Evolutionary conservation across 2,888 invertebrate genomes (phyloP), one percentile per base, ranked within the genome.

Genomic region (Melanargia galathea): DNA sequence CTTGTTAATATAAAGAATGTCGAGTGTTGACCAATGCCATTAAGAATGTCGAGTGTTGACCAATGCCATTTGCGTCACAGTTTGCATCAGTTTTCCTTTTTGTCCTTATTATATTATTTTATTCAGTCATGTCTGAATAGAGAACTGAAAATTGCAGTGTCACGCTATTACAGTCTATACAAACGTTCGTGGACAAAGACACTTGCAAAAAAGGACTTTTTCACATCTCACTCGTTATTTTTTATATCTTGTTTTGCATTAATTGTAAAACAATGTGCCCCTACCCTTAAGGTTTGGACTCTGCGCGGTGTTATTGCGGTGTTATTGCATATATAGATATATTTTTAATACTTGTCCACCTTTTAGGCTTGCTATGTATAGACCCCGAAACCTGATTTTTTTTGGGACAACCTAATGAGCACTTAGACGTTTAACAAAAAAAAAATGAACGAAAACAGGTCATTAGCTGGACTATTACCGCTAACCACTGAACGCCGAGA

Each of bases 1-100:
- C 77, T 80, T 77, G 77, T 82, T 87, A 86, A 86, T 85, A 79
- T 79, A 78, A 75, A 71, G 80, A 43, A 18, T 7, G 79, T 81
- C 82, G 81, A 81, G 79, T 79, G 76, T 81, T 77, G 78, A 76
- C 73, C 74, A 51, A 60, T 52, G 40, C 30, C 45, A 49, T 49
- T 26, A 75, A 71, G 80, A 43, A 18, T 7, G 79, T 81, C 82
- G 81, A 81, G 79, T 79, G 76, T 81, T 77, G 78, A 76, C 73
- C 74, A 51, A 60, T 52, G 40, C 30, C 45, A 49, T 49, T 26
- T 49, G 26, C 26, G 66, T 64, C 56, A 38, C 56, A 45, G 59
- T 60, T 58, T 33, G 60, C 40, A 22, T 61, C 45, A 60, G 30
- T 63, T 49, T 35, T 24, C 10, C n/a, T 22, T 38, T 54, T 30